These are phyloP conservation scores for Drosophila nr. medialis DNA, from an alignment of 2,888 invertebrate genomes.

Conservation along the genomic window DNA sequence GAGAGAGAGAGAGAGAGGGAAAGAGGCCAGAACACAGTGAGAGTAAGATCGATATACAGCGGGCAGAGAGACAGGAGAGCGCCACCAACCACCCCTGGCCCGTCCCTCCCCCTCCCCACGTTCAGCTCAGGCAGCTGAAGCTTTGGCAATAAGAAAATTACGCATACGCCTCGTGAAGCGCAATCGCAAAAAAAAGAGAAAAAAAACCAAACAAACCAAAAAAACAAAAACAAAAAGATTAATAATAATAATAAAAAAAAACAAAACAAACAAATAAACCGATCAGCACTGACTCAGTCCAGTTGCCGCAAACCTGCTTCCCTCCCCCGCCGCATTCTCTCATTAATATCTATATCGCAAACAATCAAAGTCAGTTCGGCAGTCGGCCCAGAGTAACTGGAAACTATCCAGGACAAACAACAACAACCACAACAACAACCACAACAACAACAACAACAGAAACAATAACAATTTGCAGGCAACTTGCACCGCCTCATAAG, in stretches of 20 bases:
- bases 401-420: background rate
- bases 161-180: conserved; percentile 72
- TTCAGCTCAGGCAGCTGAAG: conserved; percentile 35
- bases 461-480: background rate
- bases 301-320: background rate
- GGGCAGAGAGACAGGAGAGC: conserved; percentile 18
- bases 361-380: background rate
- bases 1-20: conserved; percentile 3
- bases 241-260: conserved; percentile 30
- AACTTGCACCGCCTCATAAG: conserved; percentile 16
- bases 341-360: conserved; percentile 29
- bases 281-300: conserved; percentile 45
- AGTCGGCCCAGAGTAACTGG: background rate
- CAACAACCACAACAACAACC: background rate
- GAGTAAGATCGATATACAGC: conserved; percentile 24
- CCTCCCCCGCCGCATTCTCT: background rate
- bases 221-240: conserved; percentile 27
- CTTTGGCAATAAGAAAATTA: conserved; percentile 66
- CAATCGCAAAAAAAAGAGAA: conserved; percentile 36
- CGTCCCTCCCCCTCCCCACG: background rate
- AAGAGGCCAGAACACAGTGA: conserved; percentile 11
- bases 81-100: background rate
- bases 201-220: conserved; percentile 27
- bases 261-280: conserved; percentile 30
- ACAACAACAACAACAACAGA: background rate